Conservation (phyloP, 2,797 vertebrate species). For the Anguilla anguilla region DNA sequence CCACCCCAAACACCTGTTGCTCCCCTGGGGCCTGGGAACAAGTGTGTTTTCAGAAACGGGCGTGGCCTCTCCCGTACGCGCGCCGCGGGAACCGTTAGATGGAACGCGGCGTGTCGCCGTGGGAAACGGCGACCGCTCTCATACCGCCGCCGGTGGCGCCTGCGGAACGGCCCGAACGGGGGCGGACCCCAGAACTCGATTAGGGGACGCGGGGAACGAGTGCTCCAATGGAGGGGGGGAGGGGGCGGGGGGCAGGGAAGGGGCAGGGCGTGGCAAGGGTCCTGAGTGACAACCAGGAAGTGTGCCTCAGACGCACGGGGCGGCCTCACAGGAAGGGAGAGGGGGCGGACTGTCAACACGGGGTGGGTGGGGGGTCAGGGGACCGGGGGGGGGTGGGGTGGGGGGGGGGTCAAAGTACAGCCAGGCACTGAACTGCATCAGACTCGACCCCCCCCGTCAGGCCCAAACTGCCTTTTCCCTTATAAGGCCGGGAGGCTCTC, state of each 20-base stretch:
- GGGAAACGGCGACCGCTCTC: background rate
- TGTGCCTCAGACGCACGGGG: background rate
- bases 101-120: background rate
- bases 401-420: conserved; percentile 55
- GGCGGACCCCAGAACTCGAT: background rate
- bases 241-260: background rate
- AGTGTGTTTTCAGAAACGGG: background rate
- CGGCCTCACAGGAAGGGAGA: conserved; percentile 27
- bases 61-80: background rate
- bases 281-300: background rate
- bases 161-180: too few relatives aligned
- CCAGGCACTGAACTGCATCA: conserved; percentile 59
- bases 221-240: background rate
- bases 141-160: background rate
- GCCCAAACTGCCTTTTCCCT: conserved; percentile 60
- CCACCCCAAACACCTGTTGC: background rate
- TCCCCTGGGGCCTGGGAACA: background rate
- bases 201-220: background rate
- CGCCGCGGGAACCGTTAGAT: background rate
- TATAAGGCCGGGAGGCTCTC: conserved; percentile 63
- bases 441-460: conserved; percentile 53
- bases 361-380: conserved; percentile 26
- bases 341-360: background rate
- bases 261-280: background rate
- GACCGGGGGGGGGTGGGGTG: conserved; percentile 47